phyloP scores from a whole-genome alignment of 30 jellyfish, hydroid and myxozoan species.

The Euphysa ruthae region DNA sequence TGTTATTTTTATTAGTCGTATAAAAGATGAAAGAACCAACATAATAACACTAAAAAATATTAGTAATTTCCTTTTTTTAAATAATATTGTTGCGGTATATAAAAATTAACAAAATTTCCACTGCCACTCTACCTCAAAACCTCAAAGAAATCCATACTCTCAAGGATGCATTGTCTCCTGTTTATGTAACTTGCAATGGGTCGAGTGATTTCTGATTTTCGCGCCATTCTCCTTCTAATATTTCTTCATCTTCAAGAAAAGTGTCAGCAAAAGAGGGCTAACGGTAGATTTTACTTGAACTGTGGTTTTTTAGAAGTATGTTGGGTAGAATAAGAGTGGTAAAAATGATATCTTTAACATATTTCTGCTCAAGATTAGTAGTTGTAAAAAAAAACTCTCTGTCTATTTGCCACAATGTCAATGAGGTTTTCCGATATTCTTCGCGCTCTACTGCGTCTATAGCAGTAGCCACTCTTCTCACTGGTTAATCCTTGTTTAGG shows the following conservation, averaged over 20 bases:
- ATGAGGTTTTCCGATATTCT: too few relatives aligned
- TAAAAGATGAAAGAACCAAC: too few relatives aligned
- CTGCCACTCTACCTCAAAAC: constrained; percentile 64
- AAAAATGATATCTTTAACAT: constrained; percentile 4
- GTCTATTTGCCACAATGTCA: constrained; percentile 35
- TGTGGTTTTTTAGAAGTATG: constrained; percentile 14
- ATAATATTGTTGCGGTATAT: not conserved
- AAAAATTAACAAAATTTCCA: constrained; percentile 36
- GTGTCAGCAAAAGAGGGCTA: constrained; percentile 35
- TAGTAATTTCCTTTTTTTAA: not conserved
- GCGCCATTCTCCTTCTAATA: constrained; percentile 40
- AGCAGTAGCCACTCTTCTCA: constrained; percentile 46
- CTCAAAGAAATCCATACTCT: too few relatives aligned
- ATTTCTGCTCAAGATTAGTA: not conserved
- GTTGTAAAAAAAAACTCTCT: constrained; percentile 16
- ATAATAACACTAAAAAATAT: too few relatives aligned
- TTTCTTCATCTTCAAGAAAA: constrained; percentile 5
- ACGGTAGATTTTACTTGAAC: constrained; percentile 20
- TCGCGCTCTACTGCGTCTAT: constrained; percentile 49
- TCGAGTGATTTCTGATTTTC: constrained; percentile 20
- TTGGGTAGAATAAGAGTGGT: constrained; percentile 16
- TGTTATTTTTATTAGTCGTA: too few relatives aligned
- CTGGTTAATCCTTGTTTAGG: too few relatives aligned
- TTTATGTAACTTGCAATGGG: constrained; percentile 10
- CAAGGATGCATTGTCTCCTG: constrained; percentile 36